phyloP scores from a whole-genome alignment of 2,113 vertebrate species.

The Pholis gunnellus region DNA sequence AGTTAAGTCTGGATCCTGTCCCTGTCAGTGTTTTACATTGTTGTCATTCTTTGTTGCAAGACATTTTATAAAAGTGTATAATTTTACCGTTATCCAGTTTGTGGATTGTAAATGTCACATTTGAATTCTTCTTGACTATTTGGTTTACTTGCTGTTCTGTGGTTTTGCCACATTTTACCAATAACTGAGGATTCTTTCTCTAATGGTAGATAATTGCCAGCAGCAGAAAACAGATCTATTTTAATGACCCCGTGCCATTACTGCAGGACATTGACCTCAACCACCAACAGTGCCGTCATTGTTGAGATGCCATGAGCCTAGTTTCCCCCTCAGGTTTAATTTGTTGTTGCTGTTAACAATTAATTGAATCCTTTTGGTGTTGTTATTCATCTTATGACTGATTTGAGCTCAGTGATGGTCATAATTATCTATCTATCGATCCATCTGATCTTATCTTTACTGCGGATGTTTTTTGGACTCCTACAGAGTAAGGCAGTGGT shows the following conservation, averaged over 20 bases:
- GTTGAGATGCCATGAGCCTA: conserved; percentile 19
- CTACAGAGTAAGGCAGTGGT: conserved; percentile 7
- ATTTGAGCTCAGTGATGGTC: not conserved
- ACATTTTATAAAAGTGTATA: not conserved
- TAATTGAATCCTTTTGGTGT: not conserved
- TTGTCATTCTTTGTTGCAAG: conserved; percentile 3
- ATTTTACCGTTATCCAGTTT: not conserved
- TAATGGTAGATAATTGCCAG: conserved; percentile 23
- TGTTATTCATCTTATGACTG: not conserved
- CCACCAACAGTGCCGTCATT: conserved; percentile 35
- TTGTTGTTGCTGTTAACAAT: conserved; percentile 2
- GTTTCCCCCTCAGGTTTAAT: not conserved
- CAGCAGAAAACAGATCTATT: conserved; percentile 17
- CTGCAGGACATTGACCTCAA: conserved; percentile 39
- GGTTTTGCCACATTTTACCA: conserved; percentile 23
- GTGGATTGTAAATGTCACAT: not conserved
- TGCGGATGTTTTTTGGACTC: not conserved
- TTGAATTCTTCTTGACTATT: not conserved
- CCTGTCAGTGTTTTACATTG: not conserved
- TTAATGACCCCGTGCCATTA: conserved; percentile 11
- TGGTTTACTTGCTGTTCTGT: conserved; percentile 15
- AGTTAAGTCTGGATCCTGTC: not conserved
- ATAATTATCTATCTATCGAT: not conserved
- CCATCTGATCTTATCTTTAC: not conserved
- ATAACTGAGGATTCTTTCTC: conserved; percentile 9